phyloP scores from a whole-genome alignment of 1,140 invertebrate species.

The Zaprionus gabonicus region DNA sequence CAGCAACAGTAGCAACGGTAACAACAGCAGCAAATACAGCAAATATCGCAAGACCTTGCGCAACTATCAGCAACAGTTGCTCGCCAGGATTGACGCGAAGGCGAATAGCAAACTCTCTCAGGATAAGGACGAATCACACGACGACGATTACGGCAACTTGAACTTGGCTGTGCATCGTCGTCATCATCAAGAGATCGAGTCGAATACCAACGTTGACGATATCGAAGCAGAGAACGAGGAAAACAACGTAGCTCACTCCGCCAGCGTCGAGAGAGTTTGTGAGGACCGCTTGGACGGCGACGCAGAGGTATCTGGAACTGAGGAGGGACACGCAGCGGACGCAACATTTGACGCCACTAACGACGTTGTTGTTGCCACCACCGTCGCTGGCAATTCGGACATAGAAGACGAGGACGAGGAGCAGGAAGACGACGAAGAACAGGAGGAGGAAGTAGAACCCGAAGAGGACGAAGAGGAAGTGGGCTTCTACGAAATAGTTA shows the following conservation, averaged over 20 bases:
- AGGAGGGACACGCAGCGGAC: not conserved
- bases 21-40: slow-evolving; percentile 42
- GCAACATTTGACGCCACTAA: slow-evolving; percentile 8
- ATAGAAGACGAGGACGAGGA: slow-evolving; percentile 49
- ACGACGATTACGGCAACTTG: slow-evolving; percentile 14
- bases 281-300: not conserved
- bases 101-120: slow-evolving; percentile 16
- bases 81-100: slow-evolving; percentile 32
- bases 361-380: not conserved
- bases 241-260: not conserved
- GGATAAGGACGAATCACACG: slow-evolving; percentile 29
- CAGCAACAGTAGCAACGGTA: slow-evolving; percentile 31
- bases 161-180: not conserved
- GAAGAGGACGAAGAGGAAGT: slow-evolving; percentile 68
- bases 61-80: slow-evolving; percentile 53
- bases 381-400: slow-evolving; percentile 14
- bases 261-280: not conserved
- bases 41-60: slow-evolving; percentile 65
- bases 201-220: not conserved
- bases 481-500: slow-evolving; percentile 71
- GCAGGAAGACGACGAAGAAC: slow-evolving; percentile 56
- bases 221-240: not conserved
- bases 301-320: not conserved
- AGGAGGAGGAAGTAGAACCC: slow-evolving; percentile 64
- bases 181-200: slow-evolving; percentile 24